These are phyloP conservation scores for Elgaria multicarinata DNA, from an alignment of 2,113 vertebrate species.

Conservation along the genomic window DNA sequence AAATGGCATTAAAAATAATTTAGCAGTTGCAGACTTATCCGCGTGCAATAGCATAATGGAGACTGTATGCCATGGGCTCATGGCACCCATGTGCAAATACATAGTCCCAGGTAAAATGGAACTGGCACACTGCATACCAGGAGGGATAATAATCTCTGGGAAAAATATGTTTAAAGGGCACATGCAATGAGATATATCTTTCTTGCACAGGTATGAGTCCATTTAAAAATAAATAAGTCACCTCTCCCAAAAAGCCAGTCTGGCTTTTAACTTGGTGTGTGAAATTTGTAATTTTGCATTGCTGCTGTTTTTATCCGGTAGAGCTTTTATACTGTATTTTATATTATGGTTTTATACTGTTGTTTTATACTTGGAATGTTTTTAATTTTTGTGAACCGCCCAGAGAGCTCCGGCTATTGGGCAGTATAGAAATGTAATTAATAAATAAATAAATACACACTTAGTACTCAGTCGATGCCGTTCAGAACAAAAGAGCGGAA, in stretches of 20 bases:
- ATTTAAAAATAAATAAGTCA: not conserved
- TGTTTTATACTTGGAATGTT: no score
- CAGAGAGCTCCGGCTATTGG: no score
- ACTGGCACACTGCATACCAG: not conserved
- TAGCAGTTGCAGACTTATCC: not conserved
- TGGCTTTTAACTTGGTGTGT: no score
- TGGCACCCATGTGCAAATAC: not conserved
- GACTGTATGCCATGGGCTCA: not conserved
- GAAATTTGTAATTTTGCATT: no score
- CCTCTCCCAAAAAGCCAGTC: not conserved
- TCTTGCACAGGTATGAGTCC: not conserved
- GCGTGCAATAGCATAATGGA: not conserved
- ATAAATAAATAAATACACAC: no score
- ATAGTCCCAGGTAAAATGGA: not conserved
- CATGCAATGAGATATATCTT: not conserved
- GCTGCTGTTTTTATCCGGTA: no score
- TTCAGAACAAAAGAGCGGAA: not conserved
- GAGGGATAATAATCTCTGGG: not conserved
- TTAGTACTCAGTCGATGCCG: not conserved
- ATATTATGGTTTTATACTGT: no score
- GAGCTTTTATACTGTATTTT: no score
- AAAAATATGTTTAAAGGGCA: not conserved
- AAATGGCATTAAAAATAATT: not conserved
- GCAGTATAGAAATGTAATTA: no score
- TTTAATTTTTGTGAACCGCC: no score